phyloP scores from a whole-genome alignment of 92 coral and sea anemone species.

The Phymanthus crucifer region DNA sequence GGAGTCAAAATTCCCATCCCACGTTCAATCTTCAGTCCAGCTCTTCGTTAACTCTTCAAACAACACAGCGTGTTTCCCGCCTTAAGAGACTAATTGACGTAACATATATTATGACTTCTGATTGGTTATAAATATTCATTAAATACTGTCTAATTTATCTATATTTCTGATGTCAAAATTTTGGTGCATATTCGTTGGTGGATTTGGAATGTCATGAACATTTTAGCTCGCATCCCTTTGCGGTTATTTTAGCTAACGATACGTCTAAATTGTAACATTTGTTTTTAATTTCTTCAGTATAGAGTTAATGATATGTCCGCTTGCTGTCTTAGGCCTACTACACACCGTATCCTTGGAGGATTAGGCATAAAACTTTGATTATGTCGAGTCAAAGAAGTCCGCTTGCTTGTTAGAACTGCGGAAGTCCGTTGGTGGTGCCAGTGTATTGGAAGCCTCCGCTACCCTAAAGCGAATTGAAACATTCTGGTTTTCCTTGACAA shows the following conservation, averaged over 20 bases:
- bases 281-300: background rate
- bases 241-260: too few relatives aligned
- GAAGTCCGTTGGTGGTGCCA: background rate
- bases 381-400: background rate
- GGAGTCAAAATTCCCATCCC: background rate
- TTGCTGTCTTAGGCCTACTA: too few relatives aligned
- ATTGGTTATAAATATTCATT: background rate
- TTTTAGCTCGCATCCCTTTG: too few relatives aligned
- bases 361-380: background rate
- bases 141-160: background rate
- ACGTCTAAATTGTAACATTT: background rate
- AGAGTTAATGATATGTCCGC: too few relatives aligned
- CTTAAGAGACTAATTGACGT: background rate
- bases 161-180: background rate
- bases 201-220: background rate
- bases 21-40: background rate
- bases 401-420: background rate
- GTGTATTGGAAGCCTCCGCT: too few relatives aligned
- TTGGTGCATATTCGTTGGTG: background rate
- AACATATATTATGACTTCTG: background rate
- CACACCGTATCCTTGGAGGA: background rate
- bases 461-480: too few relatives aligned
- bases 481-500: too few relatives aligned
- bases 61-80: conserved; percentile 5
- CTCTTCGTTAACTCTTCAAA: background rate